Evolutionary conservation across 2,888 invertebrate species (phyloP).

Genomic region (Hemicrepidius hirtus): DNA sequence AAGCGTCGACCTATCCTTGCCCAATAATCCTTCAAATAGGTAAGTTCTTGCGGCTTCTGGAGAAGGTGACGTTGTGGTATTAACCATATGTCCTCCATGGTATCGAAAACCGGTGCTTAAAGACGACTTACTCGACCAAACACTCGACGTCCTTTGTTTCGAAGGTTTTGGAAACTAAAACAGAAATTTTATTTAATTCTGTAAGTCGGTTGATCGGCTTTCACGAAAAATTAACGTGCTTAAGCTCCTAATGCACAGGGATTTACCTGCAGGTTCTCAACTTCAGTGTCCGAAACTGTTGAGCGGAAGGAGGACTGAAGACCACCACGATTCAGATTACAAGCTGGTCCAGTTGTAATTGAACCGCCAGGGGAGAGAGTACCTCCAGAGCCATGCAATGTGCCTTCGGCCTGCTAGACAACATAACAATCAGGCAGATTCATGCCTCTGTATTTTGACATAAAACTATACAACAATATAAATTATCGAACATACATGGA

Average conservation of each 20-base stretch:
- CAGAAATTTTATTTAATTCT: conserved; percentile 55
- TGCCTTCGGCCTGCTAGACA: conserved; percentile 75
- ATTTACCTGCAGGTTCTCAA: conserved; percentile 91
- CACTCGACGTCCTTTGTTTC: conserved; percentile 89
- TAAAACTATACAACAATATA: background rate
- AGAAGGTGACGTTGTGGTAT: conserved; percentile 90
- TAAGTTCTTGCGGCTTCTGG: conserved; percentile 93
- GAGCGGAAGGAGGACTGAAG: conserved; percentile 87
- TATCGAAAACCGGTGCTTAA: conserved; percentile 91
- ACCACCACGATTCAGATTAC: conserved; percentile 82
- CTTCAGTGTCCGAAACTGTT: conserved; percentile 95
- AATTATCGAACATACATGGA: conserved; percentile 30
- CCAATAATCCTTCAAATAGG: conserved; percentile 90
- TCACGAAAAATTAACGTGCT: conserved; percentile 27
- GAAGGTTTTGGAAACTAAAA: conserved; percentile 80
- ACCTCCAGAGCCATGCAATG: conserved; percentile 80
- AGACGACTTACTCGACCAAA: conserved; percentile 95
- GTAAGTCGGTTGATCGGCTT: background rate
- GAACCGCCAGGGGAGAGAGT: conserved; percentile 80
- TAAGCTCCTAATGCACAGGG: conserved; percentile 43
- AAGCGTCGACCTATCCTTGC: conserved; percentile 88
- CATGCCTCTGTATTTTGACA: conserved; percentile 34
- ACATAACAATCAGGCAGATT: conserved; percentile 67
- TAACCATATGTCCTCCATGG: conserved; percentile 88
- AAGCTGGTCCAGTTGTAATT: conserved; percentile 85